Evolutionary conservation across 2,113 vertebrate species (phyloP).

Genomic region (Macaca mulatta): DNA sequence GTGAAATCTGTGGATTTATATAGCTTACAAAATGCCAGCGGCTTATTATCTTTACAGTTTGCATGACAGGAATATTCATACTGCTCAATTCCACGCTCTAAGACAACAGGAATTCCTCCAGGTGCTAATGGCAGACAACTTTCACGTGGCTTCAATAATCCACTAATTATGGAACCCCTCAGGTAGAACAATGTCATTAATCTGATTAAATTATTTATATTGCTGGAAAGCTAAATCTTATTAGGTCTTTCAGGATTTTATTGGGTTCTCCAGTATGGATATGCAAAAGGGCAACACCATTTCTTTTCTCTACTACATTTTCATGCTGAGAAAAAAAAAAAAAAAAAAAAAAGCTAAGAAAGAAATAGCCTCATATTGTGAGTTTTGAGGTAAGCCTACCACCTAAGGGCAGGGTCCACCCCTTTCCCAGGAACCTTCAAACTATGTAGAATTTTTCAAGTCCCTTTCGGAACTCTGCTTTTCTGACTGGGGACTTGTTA

Average conservation of each 20-base stretch:
- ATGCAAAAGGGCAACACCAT: constrained; percentile 41
- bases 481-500: background rate
- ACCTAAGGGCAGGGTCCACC: background rate
- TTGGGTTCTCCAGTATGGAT: constrained; percentile 57
- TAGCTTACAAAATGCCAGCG: constrained; percentile 86
- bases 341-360: background rate
- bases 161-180: constrained; percentile 87
- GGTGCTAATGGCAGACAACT: constrained; percentile 88
- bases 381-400: background rate
- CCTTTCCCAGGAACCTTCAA: background rate
- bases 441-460: constrained; percentile 7
- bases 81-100: constrained; percentile 75
- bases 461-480: background rate
- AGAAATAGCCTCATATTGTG: background rate
- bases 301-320: constrained; percentile 44
- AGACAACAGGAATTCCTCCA: constrained; percentile 87
- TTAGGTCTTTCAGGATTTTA: constrained; percentile 80
- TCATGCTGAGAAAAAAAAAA: background rate
- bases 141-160: constrained; percentile 84
- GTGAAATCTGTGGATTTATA: constrained; percentile 87
- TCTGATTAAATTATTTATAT: constrained; percentile 89
- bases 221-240: constrained; percentile 83
- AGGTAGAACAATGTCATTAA: constrained; percentile 88
- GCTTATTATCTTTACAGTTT: constrained; percentile 87
- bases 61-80: constrained; percentile 87